A percentile compares a stretch with the other conserved stretches of the same genome.
Conservation (phyloP, 2,113 vertebrate genomes). For the Beaufortia kweichowensis region DNA sequence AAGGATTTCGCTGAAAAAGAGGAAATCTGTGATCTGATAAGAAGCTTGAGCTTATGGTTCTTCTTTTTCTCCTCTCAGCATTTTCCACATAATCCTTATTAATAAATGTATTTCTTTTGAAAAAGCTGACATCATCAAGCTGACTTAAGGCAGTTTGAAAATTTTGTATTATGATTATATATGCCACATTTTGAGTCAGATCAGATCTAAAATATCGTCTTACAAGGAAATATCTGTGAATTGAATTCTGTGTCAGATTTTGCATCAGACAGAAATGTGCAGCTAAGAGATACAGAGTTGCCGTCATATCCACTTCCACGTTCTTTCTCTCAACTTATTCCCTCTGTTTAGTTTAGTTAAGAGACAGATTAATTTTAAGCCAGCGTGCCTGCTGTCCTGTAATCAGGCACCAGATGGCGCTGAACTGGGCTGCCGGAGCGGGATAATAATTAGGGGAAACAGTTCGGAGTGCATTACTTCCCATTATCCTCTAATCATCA, state of each 20-base stretch:
- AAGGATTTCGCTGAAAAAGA: constrained; percentile 23
- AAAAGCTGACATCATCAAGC: neutral
- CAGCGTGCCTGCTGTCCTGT: constrained; percentile 72
- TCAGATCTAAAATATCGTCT: neutral
- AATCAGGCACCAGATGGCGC: constrained; percentile 82
- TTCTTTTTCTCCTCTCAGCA: constrained; percentile 23
- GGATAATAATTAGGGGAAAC: constrained; percentile 74
- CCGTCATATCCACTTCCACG: constrained; percentile 3
- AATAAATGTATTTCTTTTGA: constrained; percentile 19
- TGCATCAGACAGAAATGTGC: neutral
- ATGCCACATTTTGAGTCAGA: neutral
- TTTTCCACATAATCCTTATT: constrained; percentile 25
- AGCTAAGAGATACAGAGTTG: constrained; percentile 15
- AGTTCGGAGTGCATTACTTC: constrained; percentile 77
- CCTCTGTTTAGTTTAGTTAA: constrained; percentile 57
- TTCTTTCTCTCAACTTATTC: constrained; percentile 2
- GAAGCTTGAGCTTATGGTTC: constrained; percentile 17
- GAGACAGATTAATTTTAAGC: constrained; percentile 76
- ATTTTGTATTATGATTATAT: neutral
- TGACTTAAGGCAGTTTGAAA: neutral
- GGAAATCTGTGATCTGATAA: constrained; percentile 36
- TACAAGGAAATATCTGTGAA: neutral
- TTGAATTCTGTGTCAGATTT: constrained; percentile 8
- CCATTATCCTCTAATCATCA: constrained; percentile 86
- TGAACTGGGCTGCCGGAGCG: constrained; percentile 70